Percentiles rank a stretch among this genome's conserved stretches.
phyloP scores from a whole-genome alignment of 2,797 vertebrate genomes.

The Gymnothorax javanicus region DNA sequence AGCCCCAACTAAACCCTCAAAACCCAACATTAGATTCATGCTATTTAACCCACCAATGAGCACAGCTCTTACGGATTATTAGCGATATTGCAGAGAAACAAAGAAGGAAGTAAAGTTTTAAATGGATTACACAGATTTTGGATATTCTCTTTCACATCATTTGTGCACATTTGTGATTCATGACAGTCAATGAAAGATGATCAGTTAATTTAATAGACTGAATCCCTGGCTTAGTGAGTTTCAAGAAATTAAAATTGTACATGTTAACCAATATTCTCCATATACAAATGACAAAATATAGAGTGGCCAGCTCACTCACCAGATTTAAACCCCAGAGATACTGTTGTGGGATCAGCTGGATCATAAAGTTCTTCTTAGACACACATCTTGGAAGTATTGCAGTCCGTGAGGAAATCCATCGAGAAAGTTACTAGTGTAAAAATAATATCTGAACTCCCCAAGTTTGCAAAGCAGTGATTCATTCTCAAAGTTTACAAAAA shows the following conservation, averaged over 20 bases:
- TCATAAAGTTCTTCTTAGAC: too few relatives aligned
- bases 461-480: too few relatives aligned
- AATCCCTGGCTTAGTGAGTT: background rate
- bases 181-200: background rate
- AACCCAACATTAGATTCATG: conserved; percentile 23
- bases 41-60: conserved; percentile 4
- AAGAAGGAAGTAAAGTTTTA: background rate
- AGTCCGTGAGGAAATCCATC: too few relatives aligned
- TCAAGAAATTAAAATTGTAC: background rate
- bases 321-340: too few relatives aligned
- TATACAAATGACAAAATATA: background rate
- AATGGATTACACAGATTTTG: background rate
- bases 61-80: background rate
- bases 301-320: too few relatives aligned
- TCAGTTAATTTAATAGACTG: background rate
- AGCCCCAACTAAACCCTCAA: conserved; percentile 18
- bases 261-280: background rate
- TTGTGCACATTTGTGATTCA: background rate
- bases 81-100: background rate
- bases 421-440: too few relatives aligned
- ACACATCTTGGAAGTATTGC: too few relatives aligned
- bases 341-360: background rate
- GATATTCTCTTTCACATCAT: background rate
- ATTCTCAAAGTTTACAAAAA: too few relatives aligned
- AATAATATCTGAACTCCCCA: too few relatives aligned